Percentiles rank a stretch among this genome's conserved stretches.
phyloP scores from a whole-genome alignment of 2,113 vertebrate genomes.

The Aplodontia rufa region DNA sequence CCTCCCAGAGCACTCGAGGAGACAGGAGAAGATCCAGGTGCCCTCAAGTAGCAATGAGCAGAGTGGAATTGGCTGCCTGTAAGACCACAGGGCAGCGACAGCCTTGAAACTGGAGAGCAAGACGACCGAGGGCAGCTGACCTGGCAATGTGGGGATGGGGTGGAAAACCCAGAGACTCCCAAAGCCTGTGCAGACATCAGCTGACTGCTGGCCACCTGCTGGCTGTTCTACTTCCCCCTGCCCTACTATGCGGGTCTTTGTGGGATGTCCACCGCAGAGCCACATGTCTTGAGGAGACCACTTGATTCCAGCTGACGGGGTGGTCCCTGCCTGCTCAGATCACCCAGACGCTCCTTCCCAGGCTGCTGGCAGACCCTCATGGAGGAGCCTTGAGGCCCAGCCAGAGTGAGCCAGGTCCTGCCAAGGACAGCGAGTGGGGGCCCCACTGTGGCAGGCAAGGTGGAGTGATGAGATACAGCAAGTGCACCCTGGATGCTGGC shows the following conservation, averaged over 20 bases:
- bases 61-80: not conserved
- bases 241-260: not conserved
- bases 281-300: not conserved
- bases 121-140: not conserved
- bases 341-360: not conserved
- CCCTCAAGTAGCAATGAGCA: too few species aligned
- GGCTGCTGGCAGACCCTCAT: not conserved
- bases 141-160: not conserved
- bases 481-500: rapidly evolving
- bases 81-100: not conserved
- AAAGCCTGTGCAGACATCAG: not conserved
- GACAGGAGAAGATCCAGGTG: not conserved
- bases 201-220: not conserved
- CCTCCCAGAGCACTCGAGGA: not conserved
- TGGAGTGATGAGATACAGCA: rapidly evolving
- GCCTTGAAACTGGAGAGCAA: not conserved
- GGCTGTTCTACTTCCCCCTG: not conserved
- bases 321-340: not conserved
- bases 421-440: not conserved
- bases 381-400: not conserved
- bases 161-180: not conserved
- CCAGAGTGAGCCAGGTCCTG: not conserved
- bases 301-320: too few species aligned
- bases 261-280: not conserved
- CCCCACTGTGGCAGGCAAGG: not conserved